Conservation (phyloP, 1,140 invertebrate species). For the Armadillidium nasatum region DNA sequence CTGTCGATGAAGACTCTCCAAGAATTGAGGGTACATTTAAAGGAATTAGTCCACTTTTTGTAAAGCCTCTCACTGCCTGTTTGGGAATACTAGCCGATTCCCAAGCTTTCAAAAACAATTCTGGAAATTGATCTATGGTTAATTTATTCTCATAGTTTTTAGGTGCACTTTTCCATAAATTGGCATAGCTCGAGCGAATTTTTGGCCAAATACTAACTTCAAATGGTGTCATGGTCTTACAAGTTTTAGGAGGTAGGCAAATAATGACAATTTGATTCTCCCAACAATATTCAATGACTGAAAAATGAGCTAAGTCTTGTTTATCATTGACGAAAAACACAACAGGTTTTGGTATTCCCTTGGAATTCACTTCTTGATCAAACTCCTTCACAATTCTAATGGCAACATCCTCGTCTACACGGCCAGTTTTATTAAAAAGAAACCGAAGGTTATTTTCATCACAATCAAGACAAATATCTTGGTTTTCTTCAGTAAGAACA, state of each 20-base stretch:
- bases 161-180: not conserved
- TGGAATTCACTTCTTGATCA: constrained; percentile 16
- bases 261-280: constrained; percentile 26
- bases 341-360: constrained; percentile 13
- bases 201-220: constrained; percentile 7
- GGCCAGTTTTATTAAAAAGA: not conserved
- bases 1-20: not conserved
- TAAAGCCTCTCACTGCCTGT: not conserved
- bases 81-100: not conserved
- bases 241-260: constrained; percentile 20
- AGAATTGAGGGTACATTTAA: not conserved
- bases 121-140: not conserved
- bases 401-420: not conserved
- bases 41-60: not conserved
- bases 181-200: not conserved
- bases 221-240: not conserved
- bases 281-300: constrained; percentile 24
- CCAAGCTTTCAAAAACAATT: not conserved
- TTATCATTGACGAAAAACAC: constrained; percentile 28
- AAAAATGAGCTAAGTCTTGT: constrained; percentile 17
- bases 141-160: not conserved
- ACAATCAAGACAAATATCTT: not conserved
- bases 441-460: not conserved
- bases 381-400: constrained; percentile 4
- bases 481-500: not conserved